A percentile compares a stretch with the other conserved stretches of the same genome.
phyloP scores from a whole-genome alignment of 2,797 vertebrate species.

The Dryobates pubescens region DNA sequence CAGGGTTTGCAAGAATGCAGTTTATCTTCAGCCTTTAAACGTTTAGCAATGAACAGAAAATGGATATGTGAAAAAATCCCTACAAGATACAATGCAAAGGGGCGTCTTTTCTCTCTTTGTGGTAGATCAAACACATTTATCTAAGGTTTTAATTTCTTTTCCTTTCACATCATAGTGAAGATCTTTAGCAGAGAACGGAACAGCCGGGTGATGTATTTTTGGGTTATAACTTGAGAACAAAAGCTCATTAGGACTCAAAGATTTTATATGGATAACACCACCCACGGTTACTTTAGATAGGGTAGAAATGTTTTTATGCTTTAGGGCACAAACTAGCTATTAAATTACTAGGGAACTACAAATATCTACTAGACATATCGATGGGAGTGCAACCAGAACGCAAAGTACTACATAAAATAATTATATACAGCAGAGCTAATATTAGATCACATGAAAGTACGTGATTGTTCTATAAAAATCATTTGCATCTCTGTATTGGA shows the following conservation, averaged over 20 bases:
- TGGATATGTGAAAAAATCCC: constrained; percentile 9
- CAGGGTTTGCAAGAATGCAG: not conserved
- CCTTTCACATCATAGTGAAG: constrained; percentile 64
- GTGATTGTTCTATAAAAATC: constrained; percentile 52
- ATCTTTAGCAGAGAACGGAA: constrained; percentile 68
- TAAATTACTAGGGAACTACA: constrained; percentile 74
- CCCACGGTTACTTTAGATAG: constrained; percentile 74
- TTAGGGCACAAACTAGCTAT: constrained; percentile 72
- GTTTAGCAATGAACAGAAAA: not conserved
- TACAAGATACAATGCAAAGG: constrained; percentile 6
- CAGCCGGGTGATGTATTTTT: constrained; percentile 73
- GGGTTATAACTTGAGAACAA: constrained; percentile 73
- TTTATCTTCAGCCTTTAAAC: not conserved
- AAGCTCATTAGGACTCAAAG: constrained; percentile 75
- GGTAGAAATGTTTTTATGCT: constrained; percentile 73
- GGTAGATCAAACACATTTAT: constrained; percentile 63
- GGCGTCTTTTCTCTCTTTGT: constrained; percentile 31
- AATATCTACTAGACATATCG: constrained; percentile 72
- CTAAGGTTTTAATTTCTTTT: constrained; percentile 69
- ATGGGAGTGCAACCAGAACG: constrained; percentile 63
- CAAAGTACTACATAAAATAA: constrained; percentile 70
- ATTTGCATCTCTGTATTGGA: constrained; percentile 41
- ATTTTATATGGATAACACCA: constrained; percentile 74
- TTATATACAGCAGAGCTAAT: constrained; percentile 67
- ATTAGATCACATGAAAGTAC: constrained; percentile 69